Conservation (phyloP, 2,888 invertebrate species). For the Augochlorella aurata region DNA sequence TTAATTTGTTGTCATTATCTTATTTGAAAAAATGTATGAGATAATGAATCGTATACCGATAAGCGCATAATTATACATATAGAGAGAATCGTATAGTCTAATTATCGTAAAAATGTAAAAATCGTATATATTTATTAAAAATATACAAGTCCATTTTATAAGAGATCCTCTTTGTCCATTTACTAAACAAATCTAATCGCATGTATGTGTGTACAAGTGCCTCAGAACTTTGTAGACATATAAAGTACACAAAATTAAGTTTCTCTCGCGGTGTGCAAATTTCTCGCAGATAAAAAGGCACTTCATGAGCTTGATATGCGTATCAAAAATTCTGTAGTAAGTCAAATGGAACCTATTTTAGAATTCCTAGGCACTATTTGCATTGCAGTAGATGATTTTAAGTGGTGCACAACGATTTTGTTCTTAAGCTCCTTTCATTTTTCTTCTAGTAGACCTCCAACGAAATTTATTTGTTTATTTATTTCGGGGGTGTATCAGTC, state of each 20-base stretch:
- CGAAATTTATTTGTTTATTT: slow-evolving; percentile 27
- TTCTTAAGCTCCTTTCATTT: neutral
- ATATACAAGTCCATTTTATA: slow-evolving; percentile 27
- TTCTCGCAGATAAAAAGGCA: slow-evolving; percentile 46
- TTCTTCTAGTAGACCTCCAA: neutral
- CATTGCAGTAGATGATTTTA: slow-evolving; percentile 9
- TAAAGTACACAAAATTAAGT: slow-evolving; percentile 11
- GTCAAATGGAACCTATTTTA: neutral
- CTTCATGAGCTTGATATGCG: slow-evolving; percentile 20
- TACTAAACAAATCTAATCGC: slow-evolving; percentile 5
- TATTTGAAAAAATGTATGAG: neutral
- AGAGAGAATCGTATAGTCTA: neutral
- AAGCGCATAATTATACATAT: slow-evolving; percentile 17
- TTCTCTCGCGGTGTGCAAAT: neutral
- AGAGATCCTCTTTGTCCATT: slow-evolving; percentile 32
- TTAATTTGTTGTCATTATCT: neutral
- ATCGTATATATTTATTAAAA: slow-evolving; percentile 39
- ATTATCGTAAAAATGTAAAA: slow-evolving; percentile 12
- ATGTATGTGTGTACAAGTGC: slow-evolving; percentile 9
- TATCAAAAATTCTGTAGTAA: neutral
- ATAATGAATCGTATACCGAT: slow-evolving; percentile 11
- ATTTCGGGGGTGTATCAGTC: slow-evolving; percentile 77
- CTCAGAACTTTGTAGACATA: slow-evolving; percentile 10
- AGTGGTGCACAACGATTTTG: slow-evolving; percentile 2
- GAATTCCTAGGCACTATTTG: slow-evolving; percentile 40